A percentile compares a stretch with the other conserved stretches of the same genome.
These are phyloP conservation scores for Pantala flavescens DNA, from an alignment of 1,140 invertebrate species.

Conservation along the genomic window DNA sequence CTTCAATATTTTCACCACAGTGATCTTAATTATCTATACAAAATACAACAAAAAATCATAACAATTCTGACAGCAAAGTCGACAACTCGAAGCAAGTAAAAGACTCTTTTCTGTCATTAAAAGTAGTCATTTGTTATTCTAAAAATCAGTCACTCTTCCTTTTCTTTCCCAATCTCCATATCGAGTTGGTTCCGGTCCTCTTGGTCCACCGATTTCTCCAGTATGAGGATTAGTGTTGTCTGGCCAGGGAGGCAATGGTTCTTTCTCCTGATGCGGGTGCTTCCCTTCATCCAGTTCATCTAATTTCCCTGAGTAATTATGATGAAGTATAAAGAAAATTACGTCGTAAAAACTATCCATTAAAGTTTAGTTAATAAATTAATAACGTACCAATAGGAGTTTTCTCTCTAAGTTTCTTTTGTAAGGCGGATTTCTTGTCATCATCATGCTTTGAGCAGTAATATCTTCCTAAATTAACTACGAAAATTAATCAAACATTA, in stretches of 20 bases:
- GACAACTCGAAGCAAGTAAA: no score
- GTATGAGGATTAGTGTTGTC: constrained; percentile 83
- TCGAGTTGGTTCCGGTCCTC: constrained; percentile 94
- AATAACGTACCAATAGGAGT: constrained; percentile 6
- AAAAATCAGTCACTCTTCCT: constrained; percentile 94
- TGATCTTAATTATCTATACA: no score
- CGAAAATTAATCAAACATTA: no score
- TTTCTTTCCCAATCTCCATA: constrained; percentile 99
- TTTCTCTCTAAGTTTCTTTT: constrained; percentile 12
- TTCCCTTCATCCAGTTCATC: constrained; percentile 53
- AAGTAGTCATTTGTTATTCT: constrained; percentile 25
- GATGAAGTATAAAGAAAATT: not conserved
- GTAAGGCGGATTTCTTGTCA: not conserved
- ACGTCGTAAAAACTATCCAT: not conserved
- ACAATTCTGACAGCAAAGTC: no score
- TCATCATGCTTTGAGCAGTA: no score
- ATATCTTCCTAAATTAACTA: no score
- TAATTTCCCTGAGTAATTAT: constrained; percentile 41
- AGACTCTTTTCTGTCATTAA: not conserved
- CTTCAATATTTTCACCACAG: no score
- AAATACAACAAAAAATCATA: no score
- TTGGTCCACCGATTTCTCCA: constrained; percentile 88
- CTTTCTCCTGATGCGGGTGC: constrained; percentile 72
- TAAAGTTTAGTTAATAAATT: not conserved
- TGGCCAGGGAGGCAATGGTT: constrained; percentile 75